Base-by-base conservation (phyloP, 2,797 vertebrate genomes). In the Sebastes miniatus region DNA sequence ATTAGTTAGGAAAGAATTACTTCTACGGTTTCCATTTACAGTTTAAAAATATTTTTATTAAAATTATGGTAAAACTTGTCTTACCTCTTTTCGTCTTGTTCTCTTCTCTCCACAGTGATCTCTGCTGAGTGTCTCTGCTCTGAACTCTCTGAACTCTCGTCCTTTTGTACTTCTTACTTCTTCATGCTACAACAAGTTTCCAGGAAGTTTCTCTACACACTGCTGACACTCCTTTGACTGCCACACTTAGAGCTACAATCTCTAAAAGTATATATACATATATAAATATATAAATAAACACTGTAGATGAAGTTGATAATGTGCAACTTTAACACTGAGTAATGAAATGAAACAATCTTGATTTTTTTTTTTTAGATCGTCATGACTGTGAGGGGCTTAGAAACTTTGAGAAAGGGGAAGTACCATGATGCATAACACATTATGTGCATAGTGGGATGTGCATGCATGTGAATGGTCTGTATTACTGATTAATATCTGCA, bases 201-300 rank as follows among this genome's bases (percentile, higher is more conserved):
- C 77, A 84, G 76, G 83, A 88, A 73, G 68, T 56, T 47, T 47
- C 6, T 76, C 8, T 76, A 1, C 61, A 39, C 66, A n/a, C 76
- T 32, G 50, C 54, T 80, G 64, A 2, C 4, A 8, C 12, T 62
- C 4, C 0, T 34, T 13, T 18, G 7, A 32, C 66, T 52, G 9
- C 11, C 2, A 29, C 20, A 63, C 61, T 32, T 20, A n/a, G n/a
- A 25, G 36, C 7, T 27, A n/a, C 25, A 39, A 43, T 18, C 7
- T 54, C 2, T 27, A 1, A 32, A 24, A 34, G 32, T 10, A 10
- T 34, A n/a, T 18, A 31, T 8, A 24, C 3, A 24, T 24, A n/a
- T n/a, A n/a, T n/a, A n/a, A n/a, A 31, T 31, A 31, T 31, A 31
- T 29, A 8, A 2, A 47, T 64, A 18, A 1, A 8, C 1, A 25